Evolutionary conservation across 2,113 vertebrate genomes (phyloP).

Genomic region (Caranx ignobilis): DNA sequence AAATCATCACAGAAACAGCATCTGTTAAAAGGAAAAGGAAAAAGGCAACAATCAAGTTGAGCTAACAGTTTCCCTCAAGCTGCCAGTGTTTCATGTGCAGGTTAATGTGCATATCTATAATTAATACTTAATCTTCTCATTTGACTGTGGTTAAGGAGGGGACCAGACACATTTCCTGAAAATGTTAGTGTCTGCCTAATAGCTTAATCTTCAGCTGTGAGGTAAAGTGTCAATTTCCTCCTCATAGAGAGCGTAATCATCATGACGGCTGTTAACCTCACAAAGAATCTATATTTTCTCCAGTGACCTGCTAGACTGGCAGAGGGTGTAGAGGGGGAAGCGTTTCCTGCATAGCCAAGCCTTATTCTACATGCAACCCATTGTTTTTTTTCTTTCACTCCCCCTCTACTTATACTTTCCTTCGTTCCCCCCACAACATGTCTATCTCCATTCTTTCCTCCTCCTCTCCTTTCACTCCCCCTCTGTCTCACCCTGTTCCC

Average conservation of each 20-base stretch:
- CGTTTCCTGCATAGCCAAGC: background rate
- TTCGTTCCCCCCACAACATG: constrained; percentile 18
- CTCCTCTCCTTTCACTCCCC: constrained; percentile 52
- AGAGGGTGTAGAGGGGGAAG: background rate
- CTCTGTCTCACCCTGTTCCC: constrained; percentile 63
- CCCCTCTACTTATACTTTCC: constrained; percentile 27
- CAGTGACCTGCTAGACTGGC: constrained; percentile 10
- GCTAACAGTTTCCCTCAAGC: background rate
- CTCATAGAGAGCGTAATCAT: background rate
- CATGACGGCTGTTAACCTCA: constrained; percentile 26
- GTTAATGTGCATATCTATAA: background rate
- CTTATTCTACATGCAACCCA: background rate
- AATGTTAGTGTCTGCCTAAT: constrained; percentile 14
- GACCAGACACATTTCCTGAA: background rate
- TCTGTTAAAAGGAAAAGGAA: background rate
- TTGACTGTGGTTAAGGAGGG: constrained; percentile 9
- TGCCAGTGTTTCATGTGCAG: background rate
- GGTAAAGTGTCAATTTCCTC: constrained; percentile 12
- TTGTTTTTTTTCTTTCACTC: constrained; percentile 18
- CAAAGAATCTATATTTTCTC: constrained; percentile 32
- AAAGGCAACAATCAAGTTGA: background rate
- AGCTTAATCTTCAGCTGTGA: background rate
- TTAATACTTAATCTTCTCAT: background rate
- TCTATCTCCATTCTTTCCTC: constrained; percentile 50
- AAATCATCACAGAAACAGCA: background rate